Percentiles rank a stretch among this genome's conserved stretches.
Conservation (phyloP, 64 coral and sea anemone species). For the Porites australiensis region DNA sequence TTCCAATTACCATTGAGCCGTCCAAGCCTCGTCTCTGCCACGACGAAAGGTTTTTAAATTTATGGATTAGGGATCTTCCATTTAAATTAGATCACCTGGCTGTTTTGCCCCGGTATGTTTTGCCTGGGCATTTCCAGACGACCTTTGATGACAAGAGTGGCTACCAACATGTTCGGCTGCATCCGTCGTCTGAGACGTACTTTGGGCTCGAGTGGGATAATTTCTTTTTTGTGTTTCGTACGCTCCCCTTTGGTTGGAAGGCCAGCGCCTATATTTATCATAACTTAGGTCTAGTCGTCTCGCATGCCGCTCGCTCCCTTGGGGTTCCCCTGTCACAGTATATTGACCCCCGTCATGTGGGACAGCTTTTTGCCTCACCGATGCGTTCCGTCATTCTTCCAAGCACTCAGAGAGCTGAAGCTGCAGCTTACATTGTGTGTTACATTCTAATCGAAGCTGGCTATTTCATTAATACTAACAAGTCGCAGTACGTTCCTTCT, state of each 20-base stretch:
- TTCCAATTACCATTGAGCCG: not conserved
- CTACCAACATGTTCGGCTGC: slow-evolving; percentile 4
- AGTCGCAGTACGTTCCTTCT: not conserved
- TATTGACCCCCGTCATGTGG: slow-evolving; percentile 8
- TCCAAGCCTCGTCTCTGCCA: not conserved
- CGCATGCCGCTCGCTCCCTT: no score
- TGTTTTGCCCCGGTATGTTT: slow-evolving; percentile 3
- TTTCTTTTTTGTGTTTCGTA: no score
- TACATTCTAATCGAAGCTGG: not conserved
- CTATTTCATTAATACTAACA: not conserved
- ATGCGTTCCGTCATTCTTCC: not conserved
- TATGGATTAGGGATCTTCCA: not conserved
- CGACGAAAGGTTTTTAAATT: slow-evolving; percentile 16
- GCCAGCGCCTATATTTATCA: no score
- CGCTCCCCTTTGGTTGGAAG: no score
- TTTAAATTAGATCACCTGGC: not conserved
- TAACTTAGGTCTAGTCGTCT: no score
- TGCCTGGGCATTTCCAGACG: slow-evolving; percentile 9
- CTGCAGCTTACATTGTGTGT: not conserved
- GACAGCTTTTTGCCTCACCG: not conserved
- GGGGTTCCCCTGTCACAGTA: not conserved
- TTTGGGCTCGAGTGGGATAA: not conserved
- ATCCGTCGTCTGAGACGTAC: not conserved
- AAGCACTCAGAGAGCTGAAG: not conserved
- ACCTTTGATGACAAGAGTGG: slow-evolving; percentile 18